Evolutionary conservation across 1,140 invertebrate genomes (phyloP).

Genomic region (Nylanderia fulva): DNA sequence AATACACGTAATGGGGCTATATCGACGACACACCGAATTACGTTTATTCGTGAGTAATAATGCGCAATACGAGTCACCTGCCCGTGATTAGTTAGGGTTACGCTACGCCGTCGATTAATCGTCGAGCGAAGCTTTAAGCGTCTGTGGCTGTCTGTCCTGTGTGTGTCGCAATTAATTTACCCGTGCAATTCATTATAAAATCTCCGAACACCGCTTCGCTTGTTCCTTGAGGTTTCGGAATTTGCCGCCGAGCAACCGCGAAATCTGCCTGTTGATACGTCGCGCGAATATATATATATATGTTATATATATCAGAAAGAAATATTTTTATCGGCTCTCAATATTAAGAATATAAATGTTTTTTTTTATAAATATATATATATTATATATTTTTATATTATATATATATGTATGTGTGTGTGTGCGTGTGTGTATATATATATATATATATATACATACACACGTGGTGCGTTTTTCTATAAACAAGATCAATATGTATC

Average conservation of each 20-base stretch:
- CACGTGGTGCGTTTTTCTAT: neutral
- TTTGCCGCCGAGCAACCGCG: neutral
- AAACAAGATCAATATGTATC: slow-evolving; percentile 33
- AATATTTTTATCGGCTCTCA: no score
- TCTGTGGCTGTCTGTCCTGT: neutral
- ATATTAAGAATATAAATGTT: no score
- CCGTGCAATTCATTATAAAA: neutral
- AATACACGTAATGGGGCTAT: slow-evolving; percentile 19
- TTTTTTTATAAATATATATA: no score
- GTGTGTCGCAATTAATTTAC: slow-evolving; percentile 33
- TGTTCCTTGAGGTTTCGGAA: neutral
- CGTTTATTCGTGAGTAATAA: slow-evolving; percentile 54
- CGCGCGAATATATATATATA: neutral
- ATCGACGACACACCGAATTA: slow-evolving; percentile 6
- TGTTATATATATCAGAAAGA: no score
- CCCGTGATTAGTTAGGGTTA: slow-evolving; percentile 34
- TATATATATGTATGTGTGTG: no score
- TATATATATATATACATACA: neutral
- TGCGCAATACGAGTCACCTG: slow-evolving; percentile 50
- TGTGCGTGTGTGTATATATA: no score
- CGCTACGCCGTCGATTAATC: slow-evolving; percentile 37
- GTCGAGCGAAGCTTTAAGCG: no score
- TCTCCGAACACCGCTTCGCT: neutral
- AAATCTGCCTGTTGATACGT: slow-evolving; percentile 1
- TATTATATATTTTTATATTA: no score